Evolutionary conservation across 1,140 invertebrate species (phyloP).

Genomic region (Bombus waltoni): DNA sequence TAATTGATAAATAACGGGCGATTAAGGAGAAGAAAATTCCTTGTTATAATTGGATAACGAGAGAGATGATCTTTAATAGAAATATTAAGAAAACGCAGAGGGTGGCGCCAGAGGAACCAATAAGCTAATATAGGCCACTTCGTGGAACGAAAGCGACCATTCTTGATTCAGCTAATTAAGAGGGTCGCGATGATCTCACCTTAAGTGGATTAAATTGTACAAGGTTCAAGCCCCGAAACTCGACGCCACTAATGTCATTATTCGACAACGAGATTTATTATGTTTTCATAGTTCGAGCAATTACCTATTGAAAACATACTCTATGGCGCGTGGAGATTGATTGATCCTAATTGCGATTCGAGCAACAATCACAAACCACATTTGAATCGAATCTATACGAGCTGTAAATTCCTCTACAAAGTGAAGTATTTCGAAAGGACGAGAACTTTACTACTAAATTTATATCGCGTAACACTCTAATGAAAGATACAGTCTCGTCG

Average conservation of each 20-base stretch:
- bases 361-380: not conserved
- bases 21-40: conserved; percentile 27
- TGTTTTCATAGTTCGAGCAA: conserved; percentile 9
- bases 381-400: not conserved
- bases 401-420: no score
- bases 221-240: conserved; percentile 18
- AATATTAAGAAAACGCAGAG: not conserved
- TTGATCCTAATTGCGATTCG: conserved; percentile 1
- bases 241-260: conserved; percentile 10
- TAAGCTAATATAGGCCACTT: conserved; percentile 9
- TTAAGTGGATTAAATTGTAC: conserved; percentile 38
- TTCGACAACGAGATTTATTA: conserved; percentile 19
- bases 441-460: not conserved
- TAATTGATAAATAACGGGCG: not conserved
- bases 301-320: not conserved
- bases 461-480: not conserved
- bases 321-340: not conserved
- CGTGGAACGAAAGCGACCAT: conserved; percentile 42
- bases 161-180: conserved; percentile 43
- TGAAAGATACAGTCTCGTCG: not conserved
- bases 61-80: conserved; percentile 29
- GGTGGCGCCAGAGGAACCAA: conserved; percentile 5
- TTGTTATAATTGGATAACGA: conserved; percentile 9
- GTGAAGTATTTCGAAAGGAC: not conserved
- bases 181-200: conserved; percentile 41